Conservation (phyloP, 2,797 vertebrate genomes). For the Clamator glandarius region DNA sequence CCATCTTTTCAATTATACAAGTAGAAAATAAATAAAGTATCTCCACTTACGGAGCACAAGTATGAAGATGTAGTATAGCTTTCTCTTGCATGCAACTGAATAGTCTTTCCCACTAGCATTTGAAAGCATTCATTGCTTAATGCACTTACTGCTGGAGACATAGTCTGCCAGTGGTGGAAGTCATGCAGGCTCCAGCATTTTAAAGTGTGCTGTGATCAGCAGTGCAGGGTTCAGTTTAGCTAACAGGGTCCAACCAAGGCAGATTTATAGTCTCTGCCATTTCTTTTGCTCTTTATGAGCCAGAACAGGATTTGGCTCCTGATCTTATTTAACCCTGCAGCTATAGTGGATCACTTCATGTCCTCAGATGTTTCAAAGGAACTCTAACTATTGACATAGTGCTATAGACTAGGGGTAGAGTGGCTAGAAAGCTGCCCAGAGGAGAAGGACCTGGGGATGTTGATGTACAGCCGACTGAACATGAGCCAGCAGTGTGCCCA, state of each 20-base stretch:
- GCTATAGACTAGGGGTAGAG: no score
- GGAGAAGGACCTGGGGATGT: no score
- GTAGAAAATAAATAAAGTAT: background rate
- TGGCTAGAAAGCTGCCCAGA: no score
- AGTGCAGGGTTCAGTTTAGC: background rate
- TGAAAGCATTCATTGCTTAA: background rate
- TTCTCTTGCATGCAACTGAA: background rate
- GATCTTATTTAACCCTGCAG: background rate
- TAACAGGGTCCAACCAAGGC: background rate
- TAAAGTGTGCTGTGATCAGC: background rate
- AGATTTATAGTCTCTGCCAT: background rate
- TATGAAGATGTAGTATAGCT: background rate
- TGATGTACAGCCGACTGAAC: no score
- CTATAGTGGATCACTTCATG: background rate
- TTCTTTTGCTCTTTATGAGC: background rate
- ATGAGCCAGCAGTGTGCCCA: no score
- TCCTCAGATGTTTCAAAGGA: background rate
- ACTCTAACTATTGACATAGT: background rate
- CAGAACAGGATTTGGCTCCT: background rate
- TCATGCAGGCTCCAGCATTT: rapidly evolving
- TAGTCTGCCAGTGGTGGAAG: background rate
- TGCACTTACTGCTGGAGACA: background rate
- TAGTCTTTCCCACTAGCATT: background rate
- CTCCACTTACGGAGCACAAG: background rate
- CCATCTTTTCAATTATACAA: background rate